phyloP scores from a whole-genome alignment of 2,888 invertebrate species.

The Cyclophora punctaria region DNA sequence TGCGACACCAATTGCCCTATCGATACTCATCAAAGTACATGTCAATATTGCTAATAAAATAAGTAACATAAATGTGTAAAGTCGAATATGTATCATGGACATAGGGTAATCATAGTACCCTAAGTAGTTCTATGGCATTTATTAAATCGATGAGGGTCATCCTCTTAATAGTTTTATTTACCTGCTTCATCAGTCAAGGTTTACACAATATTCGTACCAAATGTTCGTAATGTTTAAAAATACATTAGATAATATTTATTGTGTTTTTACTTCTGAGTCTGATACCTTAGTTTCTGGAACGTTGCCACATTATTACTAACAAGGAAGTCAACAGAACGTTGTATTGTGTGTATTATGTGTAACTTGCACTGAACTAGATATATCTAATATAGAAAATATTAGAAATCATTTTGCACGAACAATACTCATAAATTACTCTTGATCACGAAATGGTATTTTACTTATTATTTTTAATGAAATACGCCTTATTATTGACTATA shows the following conservation, averaged over 20 bases:
- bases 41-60: too few relatives aligned
- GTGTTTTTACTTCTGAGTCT: constrained; percentile 1
- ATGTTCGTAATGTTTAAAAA: background rate
- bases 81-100: background rate
- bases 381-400: too few relatives aligned
- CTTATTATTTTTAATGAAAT: too few relatives aligned
- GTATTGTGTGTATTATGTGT: too few relatives aligned
- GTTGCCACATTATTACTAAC: constrained; percentile 4
- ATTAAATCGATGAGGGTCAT: background rate
- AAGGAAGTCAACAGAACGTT: too few relatives aligned
- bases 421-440: too few relatives aligned
- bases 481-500: too few relatives aligned
- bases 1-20: background rate
- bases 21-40: too few relatives aligned
- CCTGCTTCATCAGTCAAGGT: background rate
- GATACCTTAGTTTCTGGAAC: constrained; percentile 5
- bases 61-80: background rate
- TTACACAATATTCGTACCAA: background rate
- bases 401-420: too few relatives aligned
- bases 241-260: background rate
- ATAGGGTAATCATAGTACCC: background rate
- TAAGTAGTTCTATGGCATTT: background rate
- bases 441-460: too few relatives aligned
- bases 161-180: background rate
- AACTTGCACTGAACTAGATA: too few relatives aligned